Conservation (phyloP, 1,140 invertebrate species). For the Geopemphigus sp. region DNA sequence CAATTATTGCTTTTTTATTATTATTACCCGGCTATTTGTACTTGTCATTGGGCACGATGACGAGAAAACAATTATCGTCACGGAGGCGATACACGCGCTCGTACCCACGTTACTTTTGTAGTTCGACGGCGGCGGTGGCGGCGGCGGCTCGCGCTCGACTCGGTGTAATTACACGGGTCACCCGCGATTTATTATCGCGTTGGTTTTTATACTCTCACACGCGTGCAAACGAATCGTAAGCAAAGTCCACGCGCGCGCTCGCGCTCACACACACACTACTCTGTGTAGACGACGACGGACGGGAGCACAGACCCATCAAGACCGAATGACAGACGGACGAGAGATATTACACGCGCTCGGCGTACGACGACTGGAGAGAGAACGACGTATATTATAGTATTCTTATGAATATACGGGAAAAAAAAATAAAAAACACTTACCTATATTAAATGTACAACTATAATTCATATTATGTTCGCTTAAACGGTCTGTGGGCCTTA, state of each 20-base stretch:
- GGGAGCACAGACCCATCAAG: constrained; percentile 10
- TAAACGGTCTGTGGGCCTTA: constrained; percentile 29
- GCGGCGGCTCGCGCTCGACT: background rate
- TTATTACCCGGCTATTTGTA: constrained; percentile 46
- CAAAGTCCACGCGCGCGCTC: background rate
- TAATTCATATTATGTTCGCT: constrained; percentile 1
- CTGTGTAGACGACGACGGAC: constrained; percentile 10
- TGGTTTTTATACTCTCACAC: background rate
- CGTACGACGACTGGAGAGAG: background rate
- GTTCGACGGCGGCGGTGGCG: background rate
- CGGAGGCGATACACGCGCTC: background rate
- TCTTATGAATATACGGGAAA: background rate
- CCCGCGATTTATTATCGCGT: constrained; percentile 35
- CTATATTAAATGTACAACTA: constrained; percentile 14
- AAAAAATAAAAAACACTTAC: background rate
- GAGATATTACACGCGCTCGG: background rate
- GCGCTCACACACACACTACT: background rate
- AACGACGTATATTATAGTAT: background rate
- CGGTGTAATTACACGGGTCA: constrained; percentile 33
- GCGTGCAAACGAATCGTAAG: background rate
- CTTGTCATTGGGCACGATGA: constrained; percentile 28
- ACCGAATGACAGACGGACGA: constrained; percentile 26
- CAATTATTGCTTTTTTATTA: constrained; percentile 46
- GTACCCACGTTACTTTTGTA: background rate
- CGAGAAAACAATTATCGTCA: constrained; percentile 38